phyloP scores from a whole-genome alignment of 2,113 vertebrate species.

The Rhinoderma darwinii region DNA sequence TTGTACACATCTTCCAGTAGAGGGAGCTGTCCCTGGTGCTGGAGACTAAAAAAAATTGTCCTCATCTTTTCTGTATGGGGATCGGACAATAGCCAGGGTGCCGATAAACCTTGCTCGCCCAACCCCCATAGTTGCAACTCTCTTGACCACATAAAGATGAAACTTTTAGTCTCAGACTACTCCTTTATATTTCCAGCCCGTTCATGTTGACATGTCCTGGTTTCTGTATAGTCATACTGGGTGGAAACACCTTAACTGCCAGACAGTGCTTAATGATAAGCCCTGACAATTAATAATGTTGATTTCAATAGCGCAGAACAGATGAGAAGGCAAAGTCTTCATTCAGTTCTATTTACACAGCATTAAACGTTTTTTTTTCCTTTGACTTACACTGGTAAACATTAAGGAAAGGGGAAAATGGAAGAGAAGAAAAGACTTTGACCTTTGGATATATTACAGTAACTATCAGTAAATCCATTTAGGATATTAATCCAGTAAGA shows the following conservation, averaged over 20 bases:
- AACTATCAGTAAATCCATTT: constrained; percentile 54
- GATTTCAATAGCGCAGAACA: constrained; percentile 69
- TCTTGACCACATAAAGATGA: neutral
- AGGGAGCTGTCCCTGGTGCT: neutral
- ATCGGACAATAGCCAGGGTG: neutral
- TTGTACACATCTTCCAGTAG: neutral
- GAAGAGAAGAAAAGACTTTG: constrained; percentile 32
- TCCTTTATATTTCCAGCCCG: constrained; percentile 65
- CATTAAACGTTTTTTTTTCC: constrained; percentile 64
- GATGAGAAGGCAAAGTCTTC: constrained; percentile 73
- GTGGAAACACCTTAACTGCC: constrained; percentile 75
- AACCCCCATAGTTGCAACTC: neutral
- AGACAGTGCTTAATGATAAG: constrained; percentile 74
- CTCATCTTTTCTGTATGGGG: neutral
- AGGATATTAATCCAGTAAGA: constrained; percentile 60
- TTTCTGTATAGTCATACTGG: constrained; percentile 73
- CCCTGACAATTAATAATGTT: constrained; percentile 67
- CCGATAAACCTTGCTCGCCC: neutral
- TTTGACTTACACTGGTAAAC: constrained; percentile 67
- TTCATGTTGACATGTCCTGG: constrained; percentile 66
- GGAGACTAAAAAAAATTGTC: neutral
- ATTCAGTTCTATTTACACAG: constrained; percentile 69
- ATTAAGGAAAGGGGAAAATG: constrained; percentile 38
- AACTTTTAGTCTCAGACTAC: constrained; percentile 57
- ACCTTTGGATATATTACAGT: constrained; percentile 56